Evolutionary conservation across 2,797 vertebrate species (phyloP).

Genomic region (Chelon auratus): DNA sequence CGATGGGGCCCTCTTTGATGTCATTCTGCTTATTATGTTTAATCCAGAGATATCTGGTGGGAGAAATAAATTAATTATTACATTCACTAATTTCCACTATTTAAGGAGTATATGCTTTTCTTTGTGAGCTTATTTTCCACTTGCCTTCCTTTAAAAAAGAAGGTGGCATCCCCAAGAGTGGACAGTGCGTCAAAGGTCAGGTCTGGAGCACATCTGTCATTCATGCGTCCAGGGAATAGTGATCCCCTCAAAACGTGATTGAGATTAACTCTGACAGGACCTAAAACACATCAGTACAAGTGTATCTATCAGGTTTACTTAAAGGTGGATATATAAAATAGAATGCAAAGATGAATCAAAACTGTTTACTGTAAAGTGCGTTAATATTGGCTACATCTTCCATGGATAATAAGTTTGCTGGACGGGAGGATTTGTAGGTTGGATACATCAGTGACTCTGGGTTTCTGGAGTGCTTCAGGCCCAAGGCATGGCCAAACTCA

Average conservation of each 20-base stretch:
- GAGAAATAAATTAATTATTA: background rate
- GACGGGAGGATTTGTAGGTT: slow-evolving; percentile 73
- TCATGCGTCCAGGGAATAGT: slow-evolving; percentile 59
- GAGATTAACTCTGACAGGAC: slow-evolving; percentile 50
- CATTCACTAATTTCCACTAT: too few relatives aligned
- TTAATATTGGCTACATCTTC: slow-evolving; percentile 85
- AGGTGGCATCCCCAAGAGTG: slow-evolving; percentile 68
- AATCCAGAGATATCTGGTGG: slow-evolving; percentile 84
- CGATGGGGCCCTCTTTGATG: slow-evolving; percentile 83
- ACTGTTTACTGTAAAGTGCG: slow-evolving; percentile 83
- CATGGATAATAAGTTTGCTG: slow-evolving; percentile 77
- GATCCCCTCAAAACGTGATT: slow-evolving; percentile 55
- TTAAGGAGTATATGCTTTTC: too few relatives aligned
- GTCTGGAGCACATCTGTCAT: slow-evolving; percentile 77
- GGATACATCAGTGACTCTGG: slow-evolving; percentile 87
- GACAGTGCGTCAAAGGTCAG: slow-evolving; percentile 79
- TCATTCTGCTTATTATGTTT: slow-evolving; percentile 77
- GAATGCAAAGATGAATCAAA: background rate
- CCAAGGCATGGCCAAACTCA: slow-evolving; percentile 88
- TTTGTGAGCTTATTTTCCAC: background rate
- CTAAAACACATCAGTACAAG: slow-evolving; percentile 54
- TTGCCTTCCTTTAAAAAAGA: slow-evolving; percentile 81
- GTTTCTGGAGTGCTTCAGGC: slow-evolving; percentile 85
- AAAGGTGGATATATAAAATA: background rate
- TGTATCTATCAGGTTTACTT: background rate